Percentiles rank a stretch among this genome's conserved stretches.
Conservation (phyloP, 1,140 invertebrate genomes). For the Helicoverpa zea region DNA sequence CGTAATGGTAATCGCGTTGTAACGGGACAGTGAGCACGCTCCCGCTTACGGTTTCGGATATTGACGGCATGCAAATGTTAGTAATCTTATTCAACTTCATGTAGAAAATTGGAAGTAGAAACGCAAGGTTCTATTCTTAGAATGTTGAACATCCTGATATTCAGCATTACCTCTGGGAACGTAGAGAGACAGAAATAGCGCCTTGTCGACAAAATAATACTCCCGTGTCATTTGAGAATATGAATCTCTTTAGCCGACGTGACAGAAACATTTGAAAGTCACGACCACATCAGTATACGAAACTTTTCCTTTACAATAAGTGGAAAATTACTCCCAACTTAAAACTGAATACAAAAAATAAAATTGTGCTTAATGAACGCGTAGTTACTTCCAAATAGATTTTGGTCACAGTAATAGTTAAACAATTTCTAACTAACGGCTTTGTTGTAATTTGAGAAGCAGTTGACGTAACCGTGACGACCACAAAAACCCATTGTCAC, state of each 20-base stretch:
- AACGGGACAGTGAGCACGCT: constrained; percentile 53
- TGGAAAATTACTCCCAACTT: constrained; percentile 9
- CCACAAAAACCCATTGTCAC: constrained; percentile 45
- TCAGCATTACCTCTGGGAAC: too few relatives aligned
- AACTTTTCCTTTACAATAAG: constrained; percentile 6
- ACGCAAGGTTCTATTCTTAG: neutral
- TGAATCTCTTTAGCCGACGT: neutral
- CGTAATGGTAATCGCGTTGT: constrained; percentile 59
- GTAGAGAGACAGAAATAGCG: too few relatives aligned
- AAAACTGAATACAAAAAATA: neutral
- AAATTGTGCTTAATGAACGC: neutral
- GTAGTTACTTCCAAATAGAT: neutral
- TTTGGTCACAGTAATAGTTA: constrained; percentile 3
- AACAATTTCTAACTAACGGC: constrained; percentile 1
- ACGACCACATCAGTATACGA: neutral
- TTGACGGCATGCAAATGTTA: constrained; percentile 64
- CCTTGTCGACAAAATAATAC: neutral
- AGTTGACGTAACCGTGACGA: constrained; percentile 25
- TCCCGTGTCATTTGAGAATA: constrained; percentile 14
- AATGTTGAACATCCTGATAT: too few relatives aligned
- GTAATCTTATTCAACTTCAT: constrained; percentile 42
- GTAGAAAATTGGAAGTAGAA: constrained; percentile 1
- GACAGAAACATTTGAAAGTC: neutral
- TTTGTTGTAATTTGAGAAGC: constrained; percentile 18
- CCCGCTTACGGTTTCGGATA: constrained; percentile 56